These are phyloP conservation scores for Gymnoscopelus braueri DNA, from an alignment of 2,797 vertebrate species.

Conservation along the genomic window DNA sequence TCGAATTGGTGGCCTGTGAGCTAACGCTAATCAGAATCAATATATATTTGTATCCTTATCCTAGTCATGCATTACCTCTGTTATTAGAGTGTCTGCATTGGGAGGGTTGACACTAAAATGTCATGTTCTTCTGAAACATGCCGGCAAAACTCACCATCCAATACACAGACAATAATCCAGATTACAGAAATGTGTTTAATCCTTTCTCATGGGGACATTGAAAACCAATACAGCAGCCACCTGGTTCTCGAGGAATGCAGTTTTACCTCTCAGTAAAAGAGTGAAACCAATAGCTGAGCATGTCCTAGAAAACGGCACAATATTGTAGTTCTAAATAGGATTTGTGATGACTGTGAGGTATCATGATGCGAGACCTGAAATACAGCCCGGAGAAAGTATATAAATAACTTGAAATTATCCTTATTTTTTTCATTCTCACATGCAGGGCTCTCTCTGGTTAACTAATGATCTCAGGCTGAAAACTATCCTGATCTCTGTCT, in stretches of 20 bases:
- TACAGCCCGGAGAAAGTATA: too few relatives aligned
- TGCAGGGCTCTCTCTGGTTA: not conserved
- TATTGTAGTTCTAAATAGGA: not conserved
- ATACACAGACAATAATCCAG: constrained; percentile 6
- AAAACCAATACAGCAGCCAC: not conserved
- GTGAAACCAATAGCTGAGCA: not conserved
- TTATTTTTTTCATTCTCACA: too few relatives aligned
- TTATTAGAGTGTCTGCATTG: too few relatives aligned
- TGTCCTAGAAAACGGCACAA: not conserved
- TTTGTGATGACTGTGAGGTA: too few relatives aligned
- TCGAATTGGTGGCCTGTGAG: not conserved
- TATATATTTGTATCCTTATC: not conserved
- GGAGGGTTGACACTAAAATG: not conserved
- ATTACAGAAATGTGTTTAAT: constrained; percentile 12
- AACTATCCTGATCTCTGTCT: not conserved
- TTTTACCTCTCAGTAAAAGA: not conserved
- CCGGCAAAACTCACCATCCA: constrained; percentile 1
- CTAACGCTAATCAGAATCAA: not conserved
- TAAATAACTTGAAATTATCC: too few relatives aligned
- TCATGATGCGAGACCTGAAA: too few relatives aligned
- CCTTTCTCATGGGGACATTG: constrained; percentile 6
- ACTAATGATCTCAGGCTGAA: not conserved
- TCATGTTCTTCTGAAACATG: not conserved
- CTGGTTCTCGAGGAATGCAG: not conserved
- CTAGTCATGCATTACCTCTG: not conserved